phyloP scores from a whole-genome alignment of 2,797 vertebrate species.

The Decapterus maruadsi region DNA sequence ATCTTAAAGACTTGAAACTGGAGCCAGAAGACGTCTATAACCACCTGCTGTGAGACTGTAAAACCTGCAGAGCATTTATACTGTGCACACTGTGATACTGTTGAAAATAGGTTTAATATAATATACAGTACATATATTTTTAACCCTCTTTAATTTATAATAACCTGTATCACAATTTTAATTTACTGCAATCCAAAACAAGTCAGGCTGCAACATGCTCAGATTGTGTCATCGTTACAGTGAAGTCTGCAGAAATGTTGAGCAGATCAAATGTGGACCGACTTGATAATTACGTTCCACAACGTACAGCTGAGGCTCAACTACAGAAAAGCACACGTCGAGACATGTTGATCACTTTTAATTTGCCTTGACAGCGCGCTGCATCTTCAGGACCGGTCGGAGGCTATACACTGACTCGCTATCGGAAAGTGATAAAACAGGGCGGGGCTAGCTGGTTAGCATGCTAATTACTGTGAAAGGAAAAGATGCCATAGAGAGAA shows the following conservation, averaged over 20 bases:
- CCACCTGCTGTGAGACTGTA: not conserved
- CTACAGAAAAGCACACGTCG: too few species aligned
- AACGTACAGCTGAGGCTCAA: not conserved
- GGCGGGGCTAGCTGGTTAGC: too few species aligned
- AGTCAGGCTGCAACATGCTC: not conserved
- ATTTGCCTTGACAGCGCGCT: too few species aligned
- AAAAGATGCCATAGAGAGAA: too few species aligned
- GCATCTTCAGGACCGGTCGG: too few species aligned
- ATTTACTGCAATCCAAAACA: not conserved
- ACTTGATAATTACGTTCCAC: not conserved
- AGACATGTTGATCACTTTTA: too few species aligned
- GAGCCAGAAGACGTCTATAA: conserved; percentile 9
- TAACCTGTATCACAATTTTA: too few species aligned
- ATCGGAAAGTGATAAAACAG: too few species aligned
- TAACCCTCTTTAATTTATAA: not conserved
- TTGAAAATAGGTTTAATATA: not conserved
- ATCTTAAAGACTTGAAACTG: conserved; percentile 47
- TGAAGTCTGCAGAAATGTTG: not conserved
- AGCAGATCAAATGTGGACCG: not conserved
- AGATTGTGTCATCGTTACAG: not conserved
- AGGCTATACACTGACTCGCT: too few species aligned
- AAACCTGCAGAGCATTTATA: not conserved
- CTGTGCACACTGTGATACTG: not conserved
- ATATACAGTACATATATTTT: not conserved
- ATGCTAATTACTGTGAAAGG: too few species aligned